A percentile compares a stretch with the other conserved stretches of the same genome.
Evolutionary conservation across 2,797 vertebrate genomes (phyloP).

Genomic region (Borostomias antarcticus): DNA sequence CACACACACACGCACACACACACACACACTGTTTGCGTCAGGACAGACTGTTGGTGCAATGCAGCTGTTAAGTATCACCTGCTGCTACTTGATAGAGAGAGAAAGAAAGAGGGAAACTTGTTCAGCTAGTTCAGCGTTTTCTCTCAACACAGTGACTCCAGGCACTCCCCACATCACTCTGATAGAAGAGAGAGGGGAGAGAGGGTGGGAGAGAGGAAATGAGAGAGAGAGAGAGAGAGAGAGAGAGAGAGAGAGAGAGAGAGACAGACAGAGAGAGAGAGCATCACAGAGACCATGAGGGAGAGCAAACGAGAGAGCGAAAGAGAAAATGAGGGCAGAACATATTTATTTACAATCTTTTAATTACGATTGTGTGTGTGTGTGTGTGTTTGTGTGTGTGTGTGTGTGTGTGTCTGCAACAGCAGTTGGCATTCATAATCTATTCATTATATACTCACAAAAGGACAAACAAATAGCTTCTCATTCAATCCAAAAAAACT

Average conservation of each 20-base stretch:
- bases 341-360: too few species aligned
- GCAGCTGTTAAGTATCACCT: constrained; percentile 49
- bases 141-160: not conserved
- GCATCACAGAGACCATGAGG: not conserved
- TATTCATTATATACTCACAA: constrained; percentile 3
- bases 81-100: constrained; percentile 33
- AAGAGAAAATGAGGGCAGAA: too few species aligned
- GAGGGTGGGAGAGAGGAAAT: not conserved
- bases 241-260: not conserved
- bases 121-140: constrained; percentile 5
- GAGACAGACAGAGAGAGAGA: not conserved
- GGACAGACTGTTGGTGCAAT: constrained; percentile 62
- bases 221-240: not conserved
- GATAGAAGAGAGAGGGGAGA: not conserved
- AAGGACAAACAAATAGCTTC: constrained; percentile 51
- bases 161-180: not conserved
- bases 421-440: not conserved
- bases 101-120: too few species aligned
- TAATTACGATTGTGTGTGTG: not conserved
- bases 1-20: constrained; percentile 19
- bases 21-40: constrained; percentile 37
- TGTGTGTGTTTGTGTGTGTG: not conserved
- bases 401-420: not conserved
- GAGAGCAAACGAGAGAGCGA: not conserved
- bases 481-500: constrained; percentile 53